Percentiles rank a stretch among this genome's conserved stretches.
phyloP scores from a whole-genome alignment of 2,797 vertebrate species.

The Darevskia mixta region DNA sequence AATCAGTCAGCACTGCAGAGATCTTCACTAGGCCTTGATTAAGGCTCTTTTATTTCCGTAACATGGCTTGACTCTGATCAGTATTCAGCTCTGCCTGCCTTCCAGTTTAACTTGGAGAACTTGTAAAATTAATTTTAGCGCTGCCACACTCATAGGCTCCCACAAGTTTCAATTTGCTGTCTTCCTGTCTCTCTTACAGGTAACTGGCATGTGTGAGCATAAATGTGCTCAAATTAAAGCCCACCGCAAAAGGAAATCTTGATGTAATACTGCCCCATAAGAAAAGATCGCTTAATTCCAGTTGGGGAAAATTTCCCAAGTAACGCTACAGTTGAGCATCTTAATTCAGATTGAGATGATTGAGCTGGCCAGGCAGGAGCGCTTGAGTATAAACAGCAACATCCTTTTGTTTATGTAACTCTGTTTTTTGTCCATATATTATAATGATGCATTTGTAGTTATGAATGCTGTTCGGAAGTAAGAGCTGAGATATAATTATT shows the following conservation, averaged over 20 bases:
- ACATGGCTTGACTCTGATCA: not conserved
- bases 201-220: not conserved
- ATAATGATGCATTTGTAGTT: not conserved
- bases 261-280: not conserved
- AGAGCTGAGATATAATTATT: not conserved
- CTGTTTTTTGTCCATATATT: not conserved
- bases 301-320: not conserved
- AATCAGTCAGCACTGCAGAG: not conserved
- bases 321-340: not conserved
- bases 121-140: not conserved
- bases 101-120: not conserved
- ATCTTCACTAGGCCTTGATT: not conserved
- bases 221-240: not conserved
- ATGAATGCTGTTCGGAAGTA: not conserved
- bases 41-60: not conserved
- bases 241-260: not conserved
- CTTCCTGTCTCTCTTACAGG: not conserved
- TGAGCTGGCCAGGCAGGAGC: not conserved
- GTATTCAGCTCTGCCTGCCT: not conserved
- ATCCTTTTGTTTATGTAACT: not conserved
- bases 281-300: not conserved
- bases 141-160: not conserved
- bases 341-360: not conserved
- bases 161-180: not conserved
- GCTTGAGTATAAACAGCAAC: not conserved